Conservation (phyloP, 2,888 invertebrate genomes). For the Lobophora halterata region DNA sequence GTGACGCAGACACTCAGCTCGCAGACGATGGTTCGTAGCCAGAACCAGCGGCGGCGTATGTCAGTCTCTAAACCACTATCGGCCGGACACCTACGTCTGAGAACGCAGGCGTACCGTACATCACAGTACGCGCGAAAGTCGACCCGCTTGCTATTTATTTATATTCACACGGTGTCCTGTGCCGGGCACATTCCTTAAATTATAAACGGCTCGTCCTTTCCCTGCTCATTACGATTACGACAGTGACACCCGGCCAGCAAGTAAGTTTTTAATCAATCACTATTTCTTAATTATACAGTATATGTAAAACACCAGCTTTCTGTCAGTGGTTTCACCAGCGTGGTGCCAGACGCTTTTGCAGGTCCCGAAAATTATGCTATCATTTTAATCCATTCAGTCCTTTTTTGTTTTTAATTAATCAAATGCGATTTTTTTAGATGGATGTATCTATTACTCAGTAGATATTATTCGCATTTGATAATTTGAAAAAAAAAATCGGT, state of each 20-base stretch:
- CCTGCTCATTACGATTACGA: conserved; percentile 38
- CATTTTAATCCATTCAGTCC: no score
- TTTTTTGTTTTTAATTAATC: no score
- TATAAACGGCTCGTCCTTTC: conserved; percentile 49
- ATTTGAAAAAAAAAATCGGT: no score
- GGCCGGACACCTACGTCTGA: conserved; percentile 54
- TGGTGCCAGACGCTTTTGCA: no score
- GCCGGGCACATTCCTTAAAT: conserved; percentile 47
- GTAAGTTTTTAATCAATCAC: conserved; percentile 36
- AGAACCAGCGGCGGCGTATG: conserved; percentile 29
- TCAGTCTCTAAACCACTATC: conserved; percentile 58
- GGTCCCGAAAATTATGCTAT: no score
- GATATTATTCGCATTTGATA: no score
- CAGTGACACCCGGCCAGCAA: conserved; percentile 38
- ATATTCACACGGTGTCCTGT: conserved; percentile 61
- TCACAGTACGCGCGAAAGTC: conserved; percentile 60
- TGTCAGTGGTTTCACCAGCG: no score
- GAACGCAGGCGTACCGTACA: conserved; percentile 39
- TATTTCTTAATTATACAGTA: conserved; percentile 2
- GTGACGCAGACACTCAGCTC: conserved; percentile 23
- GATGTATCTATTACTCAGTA: no score
- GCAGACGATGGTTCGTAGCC: conserved; percentile 27
- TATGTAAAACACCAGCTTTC: no score
- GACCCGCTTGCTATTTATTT: conserved; percentile 53
- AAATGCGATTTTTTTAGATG: no score